phyloP scores from a whole-genome alignment of 2,113 vertebrate genomes.

The Thomomys bottae region DNA sequence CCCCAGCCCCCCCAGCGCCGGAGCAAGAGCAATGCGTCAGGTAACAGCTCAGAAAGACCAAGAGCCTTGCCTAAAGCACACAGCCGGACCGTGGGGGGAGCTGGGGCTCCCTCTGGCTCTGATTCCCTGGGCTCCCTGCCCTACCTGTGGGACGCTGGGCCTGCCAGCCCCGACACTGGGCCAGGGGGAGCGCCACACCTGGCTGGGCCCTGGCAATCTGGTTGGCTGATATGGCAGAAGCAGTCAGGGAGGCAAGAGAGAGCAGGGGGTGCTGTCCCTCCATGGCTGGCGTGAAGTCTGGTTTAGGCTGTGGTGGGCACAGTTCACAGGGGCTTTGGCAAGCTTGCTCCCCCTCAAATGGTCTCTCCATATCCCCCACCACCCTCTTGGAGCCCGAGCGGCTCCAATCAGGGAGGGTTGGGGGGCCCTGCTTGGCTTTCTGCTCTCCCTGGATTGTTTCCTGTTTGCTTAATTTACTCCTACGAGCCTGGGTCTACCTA shows the following conservation, averaged over 20 bases:
- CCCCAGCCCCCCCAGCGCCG: no score
- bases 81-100: neutral
- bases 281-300: no score
- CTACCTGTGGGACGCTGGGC: accelerated
- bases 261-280: no score
- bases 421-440: neutral
- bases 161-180: neutral
- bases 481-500: no score
- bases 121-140: neutral
- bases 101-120: neutral
- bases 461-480: no score
- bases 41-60: neutral
- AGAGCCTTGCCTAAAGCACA: neutral
- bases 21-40: neutral
- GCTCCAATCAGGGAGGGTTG: no score
- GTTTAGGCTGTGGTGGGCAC: no score
- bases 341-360: neutral
- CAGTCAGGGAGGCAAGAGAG: no score
- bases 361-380: neutral
- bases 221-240: neutral
- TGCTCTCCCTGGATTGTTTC: neutral
- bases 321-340: no score
- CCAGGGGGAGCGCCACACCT: accelerated
- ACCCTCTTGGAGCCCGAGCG: no score
- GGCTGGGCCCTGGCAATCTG: neutral